These are phyloP conservation scores for Meteorus colon DNA, from an alignment of 2,888 invertebrate genomes.

Conservation along the genomic window DNA sequence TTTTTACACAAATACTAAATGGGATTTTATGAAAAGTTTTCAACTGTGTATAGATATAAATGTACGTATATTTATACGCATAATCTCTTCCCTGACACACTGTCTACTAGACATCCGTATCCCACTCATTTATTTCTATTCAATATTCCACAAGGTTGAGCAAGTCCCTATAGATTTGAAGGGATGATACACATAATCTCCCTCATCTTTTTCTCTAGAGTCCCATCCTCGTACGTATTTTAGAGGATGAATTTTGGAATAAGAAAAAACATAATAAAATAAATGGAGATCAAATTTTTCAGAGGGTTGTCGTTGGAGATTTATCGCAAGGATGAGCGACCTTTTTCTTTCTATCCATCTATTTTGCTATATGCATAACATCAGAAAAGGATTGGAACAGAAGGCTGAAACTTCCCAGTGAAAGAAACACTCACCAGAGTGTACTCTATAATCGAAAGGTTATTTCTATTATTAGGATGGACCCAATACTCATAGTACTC, in stretches of 20 bases:
- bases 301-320: not conserved
- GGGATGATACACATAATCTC: conserved; percentile 21
- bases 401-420: not conserved
- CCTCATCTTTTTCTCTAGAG: not conserved
- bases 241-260: not conserved
- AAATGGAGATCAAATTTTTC: conserved; percentile 2
- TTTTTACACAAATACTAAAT: no score
- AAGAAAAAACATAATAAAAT: conserved; percentile 1
- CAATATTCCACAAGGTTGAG: conserved; percentile 5
- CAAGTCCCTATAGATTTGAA: conserved; percentile 6
- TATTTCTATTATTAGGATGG: conserved; percentile 14
- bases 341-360: not conserved
- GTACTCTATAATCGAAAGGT: not conserved
- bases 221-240: not conserved
- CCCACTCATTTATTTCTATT: not conserved
- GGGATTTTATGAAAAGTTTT: not conserved
- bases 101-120: conserved; percentile 10
- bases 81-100: not conserved
- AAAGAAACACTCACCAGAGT: not conserved
- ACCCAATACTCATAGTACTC: not conserved
- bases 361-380: not conserved
- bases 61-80: not conserved
- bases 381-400: not conserved
- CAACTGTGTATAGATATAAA: not conserved
- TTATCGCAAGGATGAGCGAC: not conserved